These are phyloP conservation scores for Malacoraja senta DNA, from an alignment of 2,797 vertebrate species.

Conservation along the genomic window DNA sequence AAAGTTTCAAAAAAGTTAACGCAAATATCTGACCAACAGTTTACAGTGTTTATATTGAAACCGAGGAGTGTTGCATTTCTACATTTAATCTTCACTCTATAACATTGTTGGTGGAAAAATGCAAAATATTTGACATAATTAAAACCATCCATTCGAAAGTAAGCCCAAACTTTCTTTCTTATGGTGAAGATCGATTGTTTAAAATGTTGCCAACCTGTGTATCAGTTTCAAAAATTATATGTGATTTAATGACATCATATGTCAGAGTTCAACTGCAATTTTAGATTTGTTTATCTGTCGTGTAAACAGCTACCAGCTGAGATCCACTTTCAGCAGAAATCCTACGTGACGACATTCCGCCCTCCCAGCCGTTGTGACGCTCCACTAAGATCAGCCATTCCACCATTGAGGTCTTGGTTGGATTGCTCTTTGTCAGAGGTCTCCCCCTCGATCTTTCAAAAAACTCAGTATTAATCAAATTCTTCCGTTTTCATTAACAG, in stretches of 20 bases:
- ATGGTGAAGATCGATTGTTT: not conserved
- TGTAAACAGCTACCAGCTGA: constrained; percentile 19
- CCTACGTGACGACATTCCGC: not conserved
- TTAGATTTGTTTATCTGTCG: not conserved
- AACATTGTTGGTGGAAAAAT: too few species aligned
- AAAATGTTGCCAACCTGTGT: not conserved
- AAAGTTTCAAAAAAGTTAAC: not conserved
- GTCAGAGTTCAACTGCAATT: not conserved
- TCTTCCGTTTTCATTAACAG: too few species aligned
- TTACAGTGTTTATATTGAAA: not conserved
- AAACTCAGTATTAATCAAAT: too few species aligned
- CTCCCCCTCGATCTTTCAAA: too few species aligned
- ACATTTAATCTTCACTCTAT: not conserved
- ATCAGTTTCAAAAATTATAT: not conserved
- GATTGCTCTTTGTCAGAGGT: too few species aligned
- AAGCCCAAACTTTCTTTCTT: not conserved
- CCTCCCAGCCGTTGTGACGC: too few species aligned
- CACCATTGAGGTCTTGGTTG: too few species aligned
- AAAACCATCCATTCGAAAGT: not conserved
- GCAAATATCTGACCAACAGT: not conserved
- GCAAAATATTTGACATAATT: not conserved
- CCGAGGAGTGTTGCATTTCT: not conserved
- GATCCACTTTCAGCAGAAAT: not conserved
- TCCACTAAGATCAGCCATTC: too few species aligned
- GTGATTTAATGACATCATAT: not conserved